Evolutionary conservation across 2,888 invertebrate genomes (phyloP).

Genomic region (Sesamia inferens): DNA sequence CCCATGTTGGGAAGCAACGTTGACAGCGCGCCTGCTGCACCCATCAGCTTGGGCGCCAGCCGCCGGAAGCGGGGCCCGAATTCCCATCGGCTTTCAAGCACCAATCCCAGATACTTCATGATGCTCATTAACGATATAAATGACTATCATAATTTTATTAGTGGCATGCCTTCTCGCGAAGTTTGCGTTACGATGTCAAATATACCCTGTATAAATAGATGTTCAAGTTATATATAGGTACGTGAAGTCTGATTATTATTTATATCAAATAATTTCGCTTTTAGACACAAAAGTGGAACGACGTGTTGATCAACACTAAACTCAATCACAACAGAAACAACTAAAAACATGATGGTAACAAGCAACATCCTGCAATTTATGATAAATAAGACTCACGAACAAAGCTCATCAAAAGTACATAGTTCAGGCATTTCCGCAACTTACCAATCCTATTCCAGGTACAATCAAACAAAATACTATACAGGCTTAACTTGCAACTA

Average conservation of each 20-base stretch:
- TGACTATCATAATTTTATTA: no score
- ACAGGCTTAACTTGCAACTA: background rate
- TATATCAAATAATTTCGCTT: background rate
- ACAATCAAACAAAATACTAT: slow-evolving; percentile 9
- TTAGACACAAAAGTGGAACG: background rate
- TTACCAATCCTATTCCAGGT: slow-evolving; percentile 55
- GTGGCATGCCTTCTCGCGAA: no score
- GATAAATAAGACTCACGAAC: slow-evolving; percentile 41
- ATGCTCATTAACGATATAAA: no score
- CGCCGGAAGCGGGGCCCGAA: no score
- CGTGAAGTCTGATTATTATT: background rate
- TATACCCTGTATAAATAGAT: no score
- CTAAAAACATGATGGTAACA: slow-evolving; percentile 23
- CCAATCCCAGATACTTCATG: no score
- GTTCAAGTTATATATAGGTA: background rate
- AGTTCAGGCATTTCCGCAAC: slow-evolving; percentile 49
- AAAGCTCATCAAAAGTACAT: slow-evolving; percentile 61
- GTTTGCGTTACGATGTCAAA: no score
- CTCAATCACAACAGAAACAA: slow-evolving; percentile 5
- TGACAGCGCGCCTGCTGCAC: no score
- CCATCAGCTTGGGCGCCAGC: no score
- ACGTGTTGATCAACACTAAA: slow-evolving; percentile 4
- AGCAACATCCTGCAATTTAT: slow-evolving; percentile 34
- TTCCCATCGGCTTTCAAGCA: no score
- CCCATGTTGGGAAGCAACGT: no score